Conservation (phyloP, 2,888 invertebrate genomes). For the Pyrochroa serraticornis region DNA sequence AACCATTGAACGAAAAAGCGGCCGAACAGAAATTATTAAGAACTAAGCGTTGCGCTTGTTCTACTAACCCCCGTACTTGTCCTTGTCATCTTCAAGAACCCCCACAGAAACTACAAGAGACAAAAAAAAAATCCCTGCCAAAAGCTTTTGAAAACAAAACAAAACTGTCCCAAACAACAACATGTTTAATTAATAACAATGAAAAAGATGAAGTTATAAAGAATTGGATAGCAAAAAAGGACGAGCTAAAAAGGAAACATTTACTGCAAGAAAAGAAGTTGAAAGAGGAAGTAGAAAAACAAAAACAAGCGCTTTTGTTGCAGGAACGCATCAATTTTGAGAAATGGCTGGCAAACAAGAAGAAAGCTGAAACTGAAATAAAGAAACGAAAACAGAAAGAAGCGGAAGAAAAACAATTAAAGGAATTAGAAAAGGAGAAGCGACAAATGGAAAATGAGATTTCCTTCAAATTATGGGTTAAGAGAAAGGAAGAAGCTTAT, state of each 20-base stretch:
- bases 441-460: conserved; percentile 47
- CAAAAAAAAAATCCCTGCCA: conserved; percentile 1
- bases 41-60: conserved; percentile 16
- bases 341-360: conserved; percentile 51
- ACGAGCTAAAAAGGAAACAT: conserved; percentile 46
- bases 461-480: conserved; percentile 60
- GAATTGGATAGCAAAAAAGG: conserved; percentile 59
- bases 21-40: conserved; percentile 27
- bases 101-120: conserved; percentile 8
- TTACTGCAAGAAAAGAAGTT: conserved; percentile 43
- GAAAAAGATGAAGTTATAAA: conserved; percentile 39
- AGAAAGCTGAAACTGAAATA: conserved; percentile 45
- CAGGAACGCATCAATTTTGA: conserved; percentile 57
- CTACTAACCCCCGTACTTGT: conserved; percentile 29
- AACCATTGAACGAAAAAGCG: conserved; percentile 32
- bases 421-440: conserved; percentile 50
- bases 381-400: conserved; percentile 58
- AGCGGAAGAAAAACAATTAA: conserved; percentile 46
- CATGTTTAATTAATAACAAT: neutral
- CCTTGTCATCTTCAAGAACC: conserved; percentile 32
- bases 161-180: conserved; percentile 30
- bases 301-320: conserved; percentile 51
- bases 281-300: conserved; percentile 49
- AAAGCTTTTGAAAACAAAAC: conserved; percentile 24
- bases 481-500: conserved; percentile 64